Conservation (phyloP, 2,113 vertebrate genomes). For the Tauraco erythrolophus region DNA sequence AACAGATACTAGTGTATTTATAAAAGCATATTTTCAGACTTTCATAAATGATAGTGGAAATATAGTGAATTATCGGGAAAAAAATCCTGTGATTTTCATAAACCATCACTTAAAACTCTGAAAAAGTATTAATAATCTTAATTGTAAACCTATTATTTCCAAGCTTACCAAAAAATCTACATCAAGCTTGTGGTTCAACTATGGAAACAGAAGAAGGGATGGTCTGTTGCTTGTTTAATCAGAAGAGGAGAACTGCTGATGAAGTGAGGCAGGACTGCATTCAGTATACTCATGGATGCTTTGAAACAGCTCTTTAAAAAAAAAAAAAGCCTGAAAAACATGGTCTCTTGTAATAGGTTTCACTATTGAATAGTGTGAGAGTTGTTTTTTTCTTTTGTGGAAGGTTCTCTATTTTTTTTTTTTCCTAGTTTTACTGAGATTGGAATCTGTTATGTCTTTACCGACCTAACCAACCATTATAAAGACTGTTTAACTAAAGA, state of each 20-base stretch:
- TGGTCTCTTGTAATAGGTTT: not conserved
- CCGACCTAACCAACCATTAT: not conserved
- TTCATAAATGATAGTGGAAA: not conserved
- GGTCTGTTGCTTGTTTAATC: not conserved
- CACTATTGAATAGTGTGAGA: not conserved
- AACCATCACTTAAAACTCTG: not conserved
- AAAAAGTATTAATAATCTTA: not conserved
- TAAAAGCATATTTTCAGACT: not conserved
- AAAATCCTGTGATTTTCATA: not conserved
- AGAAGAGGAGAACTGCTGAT: not conserved
- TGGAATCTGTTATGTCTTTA: not conserved
- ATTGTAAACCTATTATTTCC: not conserved
- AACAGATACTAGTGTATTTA: not conserved
- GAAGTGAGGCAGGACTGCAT: not conserved
- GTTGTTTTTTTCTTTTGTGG: not conserved
- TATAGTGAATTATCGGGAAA: not conserved
- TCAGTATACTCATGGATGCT: rapidly evolving
- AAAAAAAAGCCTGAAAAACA: not conserved
- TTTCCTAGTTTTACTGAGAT: not conserved
- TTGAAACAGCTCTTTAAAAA: not conserved
- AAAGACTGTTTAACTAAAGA: not conserved
- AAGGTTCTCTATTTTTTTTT: not conserved
- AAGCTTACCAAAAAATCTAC: not conserved
- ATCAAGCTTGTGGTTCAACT: not conserved
- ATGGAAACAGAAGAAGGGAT: not conserved